Evolutionary conservation across 2,888 invertebrate genomes (phyloP), one percentile per base, ranked within the genome.

Genomic region (Calameuta filiformis): DNA sequence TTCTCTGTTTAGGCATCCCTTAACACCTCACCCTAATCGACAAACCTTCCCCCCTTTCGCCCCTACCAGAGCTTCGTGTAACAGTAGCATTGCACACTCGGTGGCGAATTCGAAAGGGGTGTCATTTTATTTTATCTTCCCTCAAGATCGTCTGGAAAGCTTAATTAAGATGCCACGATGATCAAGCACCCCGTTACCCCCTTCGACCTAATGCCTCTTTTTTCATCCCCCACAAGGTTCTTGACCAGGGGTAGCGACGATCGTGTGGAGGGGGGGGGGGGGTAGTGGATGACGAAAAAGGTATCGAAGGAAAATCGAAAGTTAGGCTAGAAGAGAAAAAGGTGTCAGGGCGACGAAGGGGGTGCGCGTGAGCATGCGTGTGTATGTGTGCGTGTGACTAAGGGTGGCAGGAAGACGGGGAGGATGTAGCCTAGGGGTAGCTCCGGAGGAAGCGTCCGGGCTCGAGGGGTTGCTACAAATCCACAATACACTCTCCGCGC

Each of bases 401-500:
- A 71, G 34, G 71, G 71, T 56, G 23, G 56, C 23, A 23, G 34
- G 33, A 71, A 71, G 71, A 31, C 31, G 12, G 31, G 34, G 71
- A 34, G 12, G 31, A 71, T 12, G 71, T 33, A 31, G 34, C 12
- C 12, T 71, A 34, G 56, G 56, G 56, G 56, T 56, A 23, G 56
- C 56, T 56, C 56, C 56, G 56, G 56, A 56, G 56, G 56, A 56
- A 56, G 56, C 56, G 56, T 56, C 56, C 56, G 56, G 56, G 56
- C 23, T 56, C 23, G 23, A 56, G 56, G 40, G 56, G 23, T 79
- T 73, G 82, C 81, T 80, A 81, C 82, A 80, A 80, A 83, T 85
- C 76, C 79, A 78, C 85, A 79, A 83, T 83, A 85, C 79, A 79
- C 77, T 78, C 81, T 73, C 77, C 77, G 23, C 71, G 75, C 78